Percentiles rank a stretch among this genome's conserved stretches.
phyloP scores from a whole-genome alignment of 2,888 invertebrate species.

The Limnephilus auricula region DNA sequence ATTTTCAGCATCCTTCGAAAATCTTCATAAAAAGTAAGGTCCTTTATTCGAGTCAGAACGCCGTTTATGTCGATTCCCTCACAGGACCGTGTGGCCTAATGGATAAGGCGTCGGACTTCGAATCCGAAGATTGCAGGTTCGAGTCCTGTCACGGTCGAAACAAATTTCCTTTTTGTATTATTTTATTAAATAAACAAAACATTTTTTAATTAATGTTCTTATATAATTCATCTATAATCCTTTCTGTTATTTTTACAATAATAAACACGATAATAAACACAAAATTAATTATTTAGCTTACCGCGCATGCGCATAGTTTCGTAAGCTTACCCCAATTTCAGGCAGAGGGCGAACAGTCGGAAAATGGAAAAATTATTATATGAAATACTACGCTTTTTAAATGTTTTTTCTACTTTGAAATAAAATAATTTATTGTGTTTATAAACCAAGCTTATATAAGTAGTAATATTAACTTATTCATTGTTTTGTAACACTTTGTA shows the following conservation, averaged over 20 bases:
- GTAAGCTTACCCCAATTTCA: background rate
- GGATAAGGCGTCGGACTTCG: constrained; percentile 87
- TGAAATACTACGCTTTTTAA: background rate
- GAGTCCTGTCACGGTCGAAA: constrained; percentile 84
- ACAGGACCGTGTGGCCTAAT: constrained; percentile 82
- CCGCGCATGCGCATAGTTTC: background rate
- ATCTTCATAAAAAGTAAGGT: background rate
- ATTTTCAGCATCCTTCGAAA: background rate
- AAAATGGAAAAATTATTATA: background rate
- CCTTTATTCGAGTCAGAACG: background rate
- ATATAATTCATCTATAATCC: background rate
- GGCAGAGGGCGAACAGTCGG: background rate
- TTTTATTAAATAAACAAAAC: background rate
- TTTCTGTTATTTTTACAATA: background rate
- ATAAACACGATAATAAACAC: background rate
- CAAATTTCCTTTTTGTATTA: background rate
- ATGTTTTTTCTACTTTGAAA: too few relatives aligned
- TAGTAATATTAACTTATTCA: too few relatives aligned
- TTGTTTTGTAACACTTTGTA: background rate
- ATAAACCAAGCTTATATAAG: background rate
- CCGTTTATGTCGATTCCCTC: background rate
- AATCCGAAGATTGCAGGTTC: constrained; percentile 86
- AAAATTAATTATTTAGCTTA: background rate
- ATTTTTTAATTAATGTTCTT: background rate
- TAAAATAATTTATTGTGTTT: too few relatives aligned